Evolutionary conservation across 2,888 invertebrate genomes (phyloP).

Genomic region (Sesia bembeciformis): DNA sequence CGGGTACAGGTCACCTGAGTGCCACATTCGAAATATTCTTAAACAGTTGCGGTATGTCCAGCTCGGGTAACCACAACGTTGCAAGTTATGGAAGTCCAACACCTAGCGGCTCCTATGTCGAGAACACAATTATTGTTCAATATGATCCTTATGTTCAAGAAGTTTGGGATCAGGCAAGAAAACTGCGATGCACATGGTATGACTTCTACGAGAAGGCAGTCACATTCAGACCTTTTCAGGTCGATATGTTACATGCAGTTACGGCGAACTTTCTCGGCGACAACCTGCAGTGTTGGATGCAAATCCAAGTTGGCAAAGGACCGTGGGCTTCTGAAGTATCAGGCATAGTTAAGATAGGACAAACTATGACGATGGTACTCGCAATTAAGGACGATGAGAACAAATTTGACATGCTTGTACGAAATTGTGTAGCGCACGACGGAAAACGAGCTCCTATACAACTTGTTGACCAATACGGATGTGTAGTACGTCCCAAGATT

Average conservation of each 20-base stretch:
- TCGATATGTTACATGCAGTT: slow-evolving; percentile 95
- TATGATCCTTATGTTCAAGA: slow-evolving; percentile 96
- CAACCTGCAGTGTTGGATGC: slow-evolving; percentile 98
- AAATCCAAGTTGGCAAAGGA: slow-evolving; percentile 96
- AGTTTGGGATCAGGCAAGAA: slow-evolving; percentile 96
- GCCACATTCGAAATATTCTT: slow-evolving; percentile 95
- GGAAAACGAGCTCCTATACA: slow-evolving; percentile 95
- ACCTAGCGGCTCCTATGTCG: slow-evolving; percentile 93
- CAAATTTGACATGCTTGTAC: slow-evolving; percentile 95
- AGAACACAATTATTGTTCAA: slow-evolving; percentile 95
- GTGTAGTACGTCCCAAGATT: slow-evolving; percentile 94
- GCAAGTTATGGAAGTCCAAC: slow-evolving; percentile 90
- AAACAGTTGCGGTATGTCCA: slow-evolving; percentile 94
- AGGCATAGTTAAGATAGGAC: slow-evolving; percentile 95
- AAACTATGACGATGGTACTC: slow-evolving; percentile 97
- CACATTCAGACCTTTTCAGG: slow-evolving; percentile 95
- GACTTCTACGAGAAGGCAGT: slow-evolving; percentile 97
- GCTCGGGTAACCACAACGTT: slow-evolving; percentile 91
- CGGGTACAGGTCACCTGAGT: slow-evolving; percentile 91
- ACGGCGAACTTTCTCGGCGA: slow-evolving; percentile 96
- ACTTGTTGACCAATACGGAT: slow-evolving; percentile 93
- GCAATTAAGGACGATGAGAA: slow-evolving; percentile 97
- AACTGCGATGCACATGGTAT: slow-evolving; percentile 95
- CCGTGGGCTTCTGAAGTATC: slow-evolving; percentile 98
- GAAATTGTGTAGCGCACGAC: slow-evolving; percentile 96